Base-by-base conservation (phyloP, 2,797 vertebrate species). In the Peromyscus nudipes region DNA sequence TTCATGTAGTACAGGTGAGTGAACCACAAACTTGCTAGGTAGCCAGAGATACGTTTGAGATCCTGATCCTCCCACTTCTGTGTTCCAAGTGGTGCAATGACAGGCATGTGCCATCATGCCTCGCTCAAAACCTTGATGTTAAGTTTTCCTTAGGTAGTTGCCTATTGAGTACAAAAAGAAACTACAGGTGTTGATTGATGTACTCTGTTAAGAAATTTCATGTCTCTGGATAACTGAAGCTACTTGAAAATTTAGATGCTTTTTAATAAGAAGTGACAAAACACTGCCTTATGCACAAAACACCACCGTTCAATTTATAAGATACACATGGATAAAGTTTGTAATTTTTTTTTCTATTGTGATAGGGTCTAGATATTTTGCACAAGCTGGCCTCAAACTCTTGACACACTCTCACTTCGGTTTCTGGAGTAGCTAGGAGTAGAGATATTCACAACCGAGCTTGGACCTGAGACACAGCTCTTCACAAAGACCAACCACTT, bases 151-250 rank as follows among this genome's bases (percentile, higher is more conserved):
- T 37, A 97, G 95, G 97, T 98, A 98, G 97, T 97, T 96, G 29
- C 43, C 40, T 79, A 34, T 9, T 55, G 96, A 62, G 84, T 90
- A 86, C 77, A 79, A 98, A 96, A 98, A 77, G 95, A 97, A 95
- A 92, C 57, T 93, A 55, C 75, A 87, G 95, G 96, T 96, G 77
- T 98, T 97, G 88, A 97, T 96, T 97, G 88, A 97, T 97, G 96
- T 93, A 91, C 46, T 97, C 98, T 98, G 89, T 65, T 95, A 83
- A 96, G 95, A 98, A 98, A 96, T 96, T 96, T 96, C 7, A 57
- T 97, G 95, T 98, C 94, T 98, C 98, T 98, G 96, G 89, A 93
- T 91, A 97, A 96, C 55, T 71, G 79, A 91, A 89, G 13, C 21
- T 98, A 92, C 93, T 80, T 25, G 96, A 87, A 97, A 97, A 87